A percentile compares a stretch with the other conserved stretches of the same genome.
Evolutionary conservation across 2,797 vertebrate genomes (phyloP).

Genomic region (Cossypha polioptera): DNA sequence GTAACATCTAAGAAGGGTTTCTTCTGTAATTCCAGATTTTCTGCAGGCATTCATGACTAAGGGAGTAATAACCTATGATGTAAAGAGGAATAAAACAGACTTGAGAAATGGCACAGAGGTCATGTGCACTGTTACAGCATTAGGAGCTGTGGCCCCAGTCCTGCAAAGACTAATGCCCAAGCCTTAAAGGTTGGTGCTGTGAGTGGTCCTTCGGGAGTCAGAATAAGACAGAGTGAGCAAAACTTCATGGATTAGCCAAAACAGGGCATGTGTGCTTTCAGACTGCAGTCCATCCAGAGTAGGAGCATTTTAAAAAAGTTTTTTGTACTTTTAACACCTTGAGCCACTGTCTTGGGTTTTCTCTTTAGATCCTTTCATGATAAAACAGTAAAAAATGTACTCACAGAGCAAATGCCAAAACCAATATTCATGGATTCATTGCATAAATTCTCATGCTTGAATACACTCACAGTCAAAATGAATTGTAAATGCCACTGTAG

Average conservation of each 20-base stretch:
- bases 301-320: not conserved
- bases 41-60: not conserved
- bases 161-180: not conserved
- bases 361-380: not conserved
- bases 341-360: not conserved
- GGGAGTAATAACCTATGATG: not conserved
- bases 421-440: not conserved
- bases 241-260: not conserved
- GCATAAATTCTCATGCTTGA: not conserved
- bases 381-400: not conserved
- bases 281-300: not conserved
- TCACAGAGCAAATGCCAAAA: not conserved
- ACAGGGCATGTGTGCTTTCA: not conserved
- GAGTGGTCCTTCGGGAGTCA: not conserved
- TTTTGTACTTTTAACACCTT: not conserved
- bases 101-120: accelerated
- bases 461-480: not conserved
- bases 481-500: not conserved
- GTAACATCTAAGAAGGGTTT: not conserved
- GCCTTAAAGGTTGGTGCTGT: not conserved
- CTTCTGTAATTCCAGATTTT: not conserved
- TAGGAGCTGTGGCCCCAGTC: not conserved
- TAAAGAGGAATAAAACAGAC: not conserved
- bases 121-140: not conserved
- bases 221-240: not conserved